Conservation (phyloP, 2,888 invertebrate genomes). For the Eurytoma adleriae region DNA sequence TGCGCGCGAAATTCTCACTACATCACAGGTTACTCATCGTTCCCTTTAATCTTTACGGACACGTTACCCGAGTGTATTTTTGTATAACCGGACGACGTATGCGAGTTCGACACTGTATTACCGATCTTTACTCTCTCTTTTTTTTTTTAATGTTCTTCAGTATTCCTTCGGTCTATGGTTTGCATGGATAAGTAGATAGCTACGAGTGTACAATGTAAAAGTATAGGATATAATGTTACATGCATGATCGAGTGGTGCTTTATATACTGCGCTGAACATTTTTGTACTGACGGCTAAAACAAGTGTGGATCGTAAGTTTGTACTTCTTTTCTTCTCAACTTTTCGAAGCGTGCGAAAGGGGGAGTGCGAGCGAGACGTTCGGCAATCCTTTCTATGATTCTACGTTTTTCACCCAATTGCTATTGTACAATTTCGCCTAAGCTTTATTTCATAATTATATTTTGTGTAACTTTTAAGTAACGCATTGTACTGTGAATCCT, state of each 20-base stretch:
- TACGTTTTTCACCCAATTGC: constrained; percentile 22
- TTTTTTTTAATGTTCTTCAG: constrained; percentile 15
- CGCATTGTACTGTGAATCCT: constrained; percentile 46
- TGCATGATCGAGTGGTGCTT: constrained; percentile 8
- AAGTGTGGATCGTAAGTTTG: constrained; percentile 33
- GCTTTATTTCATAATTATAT: constrained; percentile 37
- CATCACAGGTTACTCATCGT: neutral
- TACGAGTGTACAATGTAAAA: neutral
- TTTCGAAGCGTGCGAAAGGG: neutral
- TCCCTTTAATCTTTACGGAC: constrained; percentile 3
- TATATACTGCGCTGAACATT: constrained; percentile 31
- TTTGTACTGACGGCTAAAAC: constrained; percentile 35
- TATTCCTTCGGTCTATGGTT: constrained; percentile 23
- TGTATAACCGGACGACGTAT: neutral
- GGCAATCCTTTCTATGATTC: constrained; percentile 8
- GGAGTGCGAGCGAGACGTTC: neutral
- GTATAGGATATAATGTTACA: neutral
- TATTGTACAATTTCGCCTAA: constrained; percentile 19
- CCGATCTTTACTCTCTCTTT: neutral
- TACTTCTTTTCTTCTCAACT: constrained; percentile 19
- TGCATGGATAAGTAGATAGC: neutral
- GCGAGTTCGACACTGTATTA: neutral
- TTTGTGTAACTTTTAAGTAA: constrained; percentile 36
- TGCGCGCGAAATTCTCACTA: neutral
- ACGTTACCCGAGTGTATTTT: neutral